Percentiles rank a stretch among this genome's conserved stretches.
These are phyloP conservation scores for Dufourea novaeangliae DNA, from an alignment of 1,140 invertebrate genomes.

Conservation along the genomic window DNA sequence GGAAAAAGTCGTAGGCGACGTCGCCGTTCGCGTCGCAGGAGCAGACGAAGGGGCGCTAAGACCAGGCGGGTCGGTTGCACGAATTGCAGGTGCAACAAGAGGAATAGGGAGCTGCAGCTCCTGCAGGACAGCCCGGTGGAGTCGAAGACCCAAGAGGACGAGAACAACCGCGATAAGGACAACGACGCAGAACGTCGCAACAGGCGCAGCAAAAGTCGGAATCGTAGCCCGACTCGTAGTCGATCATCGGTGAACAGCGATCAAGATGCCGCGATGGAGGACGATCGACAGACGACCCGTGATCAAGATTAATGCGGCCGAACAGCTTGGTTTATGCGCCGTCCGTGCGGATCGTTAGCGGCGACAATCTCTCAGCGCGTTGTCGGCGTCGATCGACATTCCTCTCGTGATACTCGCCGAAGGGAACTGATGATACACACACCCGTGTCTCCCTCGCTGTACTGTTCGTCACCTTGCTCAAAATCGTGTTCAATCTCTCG, in stretches of 20 bases:
- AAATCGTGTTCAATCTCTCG: not conserved
- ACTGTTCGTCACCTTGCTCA: not conserved
- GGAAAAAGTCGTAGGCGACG: not conserved
- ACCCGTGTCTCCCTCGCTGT: not conserved
- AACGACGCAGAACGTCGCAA: constrained; percentile 21
- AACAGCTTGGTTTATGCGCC: not conserved
- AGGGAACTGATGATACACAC: not conserved
- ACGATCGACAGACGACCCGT: not conserved
- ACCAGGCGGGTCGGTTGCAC: not conserved
- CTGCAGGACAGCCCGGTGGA: constrained; percentile 48
- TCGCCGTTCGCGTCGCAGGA: not conserved
- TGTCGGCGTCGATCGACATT: constrained; percentile 4
- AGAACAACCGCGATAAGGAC: constrained; percentile 49
- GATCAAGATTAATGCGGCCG: constrained; percentile 34
- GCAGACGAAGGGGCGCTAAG: not conserved
- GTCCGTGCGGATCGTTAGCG: constrained; percentile 17
- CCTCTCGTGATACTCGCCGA: not conserved
- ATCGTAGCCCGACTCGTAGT: constrained; percentile 58
- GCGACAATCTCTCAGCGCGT: constrained; percentile 33
- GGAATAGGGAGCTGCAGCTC: constrained; percentile 26
- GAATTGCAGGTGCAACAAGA: constrained; percentile 48
- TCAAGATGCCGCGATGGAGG: constrained; percentile 50
- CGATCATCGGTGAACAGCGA: constrained; percentile 67
- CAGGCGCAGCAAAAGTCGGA: constrained; percentile 49
- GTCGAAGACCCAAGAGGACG: constrained; percentile 1